Evolutionary conservation across 2,888 invertebrate genomes (phyloP).

Genomic region (Trachelus iudaicus): DNA sequence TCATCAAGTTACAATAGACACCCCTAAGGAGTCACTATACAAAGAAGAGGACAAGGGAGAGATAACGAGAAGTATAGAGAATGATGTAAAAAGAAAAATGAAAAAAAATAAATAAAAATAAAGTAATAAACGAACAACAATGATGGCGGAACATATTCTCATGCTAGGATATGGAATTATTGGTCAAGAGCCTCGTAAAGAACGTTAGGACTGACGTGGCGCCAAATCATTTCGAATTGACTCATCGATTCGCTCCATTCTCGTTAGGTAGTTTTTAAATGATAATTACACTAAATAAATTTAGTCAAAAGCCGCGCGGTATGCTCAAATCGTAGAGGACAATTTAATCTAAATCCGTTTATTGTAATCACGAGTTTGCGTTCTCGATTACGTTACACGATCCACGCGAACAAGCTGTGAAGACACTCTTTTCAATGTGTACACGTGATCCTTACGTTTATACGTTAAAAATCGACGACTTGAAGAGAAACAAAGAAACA

Average conservation of each 20-base stretch:
- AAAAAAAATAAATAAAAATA: background rate
- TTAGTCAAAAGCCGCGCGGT: constrained; percentile 48
- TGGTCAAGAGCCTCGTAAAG: background rate
- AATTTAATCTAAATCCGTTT: constrained; percentile 12
- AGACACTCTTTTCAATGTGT: constrained; percentile 12
- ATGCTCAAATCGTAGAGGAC: constrained; percentile 53
- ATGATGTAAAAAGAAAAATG: background rate
- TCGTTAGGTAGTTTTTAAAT: background rate
- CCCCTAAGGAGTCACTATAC: background rate
- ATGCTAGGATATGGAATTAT: background rate
- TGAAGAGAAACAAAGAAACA: constrained; percentile 18
- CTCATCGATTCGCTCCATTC: background rate
- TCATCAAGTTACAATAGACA: background rate
- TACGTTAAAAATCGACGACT: background rate
- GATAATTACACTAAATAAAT: background rate
- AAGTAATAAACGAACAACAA: background rate
- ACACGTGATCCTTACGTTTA: background rate
- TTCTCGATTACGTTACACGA: background rate
- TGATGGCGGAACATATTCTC: background rate
- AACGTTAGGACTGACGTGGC: background rate
- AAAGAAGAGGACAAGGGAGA: background rate
- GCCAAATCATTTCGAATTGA: background rate
- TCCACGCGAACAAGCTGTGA: background rate
- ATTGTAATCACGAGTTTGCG: background rate
- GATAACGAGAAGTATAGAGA: background rate